phyloP scores from a whole-genome alignment of 2,797 vertebrate species.

The Leptoclinus maculatus region DNA sequence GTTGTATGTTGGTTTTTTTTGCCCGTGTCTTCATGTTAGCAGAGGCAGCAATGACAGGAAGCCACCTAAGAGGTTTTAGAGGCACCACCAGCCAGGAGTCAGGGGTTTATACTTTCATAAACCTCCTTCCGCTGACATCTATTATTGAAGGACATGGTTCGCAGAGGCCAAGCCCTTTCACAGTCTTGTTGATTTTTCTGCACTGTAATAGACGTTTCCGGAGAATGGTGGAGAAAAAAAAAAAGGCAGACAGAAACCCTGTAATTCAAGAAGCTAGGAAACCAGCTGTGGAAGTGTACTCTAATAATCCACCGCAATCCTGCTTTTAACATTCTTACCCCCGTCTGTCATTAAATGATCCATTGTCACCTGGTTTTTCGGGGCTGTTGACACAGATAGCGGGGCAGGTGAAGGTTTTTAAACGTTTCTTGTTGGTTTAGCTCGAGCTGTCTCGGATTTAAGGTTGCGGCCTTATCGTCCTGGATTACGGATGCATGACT shows the following conservation, averaged over 20 bases:
- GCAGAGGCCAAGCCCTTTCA: conserved; percentile 70
- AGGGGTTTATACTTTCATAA: conserved; percentile 84
- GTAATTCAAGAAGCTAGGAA: conserved; percentile 68
- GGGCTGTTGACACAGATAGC: conserved; percentile 48
- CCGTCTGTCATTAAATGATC: conserved; percentile 79
- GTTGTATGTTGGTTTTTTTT: background rate
- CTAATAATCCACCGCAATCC: conserved; percentile 45
- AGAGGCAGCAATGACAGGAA: conserved; percentile 40
- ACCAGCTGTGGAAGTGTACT: conserved; percentile 69
- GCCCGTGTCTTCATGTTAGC: background rate
- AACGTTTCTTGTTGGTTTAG: conserved; percentile 52
- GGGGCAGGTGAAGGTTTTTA: conserved; percentile 39
- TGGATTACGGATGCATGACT: conserved; percentile 74
- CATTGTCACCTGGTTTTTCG: conserved; percentile 71
- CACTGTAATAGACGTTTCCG: conserved; percentile 67
- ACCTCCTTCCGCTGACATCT: conserved; percentile 73
- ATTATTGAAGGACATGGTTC: conserved; percentile 80
- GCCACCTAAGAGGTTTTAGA: conserved; percentile 51
- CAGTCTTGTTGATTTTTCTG: conserved; percentile 66
- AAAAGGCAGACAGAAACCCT: conserved; percentile 62
- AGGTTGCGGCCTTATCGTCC: conserved; percentile 57
- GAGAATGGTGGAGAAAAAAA: conserved; percentile 18
- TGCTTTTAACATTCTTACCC: conserved; percentile 81
- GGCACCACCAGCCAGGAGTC: conserved; percentile 59
- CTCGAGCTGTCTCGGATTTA: conserved; percentile 34